Percentiles rank a stretch among this genome's conserved stretches.
phyloP scores from a whole-genome alignment of 1,140 invertebrate genomes.

The Matsumurasca onukii region DNA sequence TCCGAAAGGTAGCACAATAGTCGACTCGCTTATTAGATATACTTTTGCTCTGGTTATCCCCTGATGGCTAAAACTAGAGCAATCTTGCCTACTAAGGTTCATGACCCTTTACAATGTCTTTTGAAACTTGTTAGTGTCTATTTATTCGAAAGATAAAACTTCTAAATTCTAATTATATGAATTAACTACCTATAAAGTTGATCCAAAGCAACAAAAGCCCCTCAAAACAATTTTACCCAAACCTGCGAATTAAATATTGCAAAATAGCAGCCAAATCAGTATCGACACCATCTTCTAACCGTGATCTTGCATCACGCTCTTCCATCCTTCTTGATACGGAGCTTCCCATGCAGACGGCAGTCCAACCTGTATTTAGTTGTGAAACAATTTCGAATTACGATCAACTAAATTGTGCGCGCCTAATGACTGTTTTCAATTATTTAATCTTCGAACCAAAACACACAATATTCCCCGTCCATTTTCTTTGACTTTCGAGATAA shows the following conservation, averaged over 20 bases:
- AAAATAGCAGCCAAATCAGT: slow-evolving; percentile 49
- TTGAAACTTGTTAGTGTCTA: neutral
- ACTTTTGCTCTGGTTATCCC: no score
- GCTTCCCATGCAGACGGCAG: slow-evolving; percentile 39
- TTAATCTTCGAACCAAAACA: no score
- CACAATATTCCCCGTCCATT: no score
- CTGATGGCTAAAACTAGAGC: no score
- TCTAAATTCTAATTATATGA: slow-evolving; percentile 11
- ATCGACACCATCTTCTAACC: slow-evolving; percentile 43
- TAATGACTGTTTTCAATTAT: no score
- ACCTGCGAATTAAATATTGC: slow-evolving; percentile 52
- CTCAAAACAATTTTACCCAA: slow-evolving; percentile 35
- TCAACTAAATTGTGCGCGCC: no score
- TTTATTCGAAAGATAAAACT: slow-evolving; percentile 30
- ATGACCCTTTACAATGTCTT: neutral
- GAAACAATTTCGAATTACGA: no score
- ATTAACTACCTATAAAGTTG: neutral
- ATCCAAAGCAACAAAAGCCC: slow-evolving; percentile 12
- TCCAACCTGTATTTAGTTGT: no score
- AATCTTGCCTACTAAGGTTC: no score
- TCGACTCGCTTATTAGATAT: no score
- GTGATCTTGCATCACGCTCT: slow-evolving; percentile 32
- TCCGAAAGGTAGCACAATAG: no score
- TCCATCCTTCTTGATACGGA: slow-evolving; percentile 42
- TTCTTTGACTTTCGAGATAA: no score